These are phyloP conservation scores for Brevimyrus niger DNA, from an alignment of 2,113 vertebrate species.

Conservation along the genomic window DNA sequence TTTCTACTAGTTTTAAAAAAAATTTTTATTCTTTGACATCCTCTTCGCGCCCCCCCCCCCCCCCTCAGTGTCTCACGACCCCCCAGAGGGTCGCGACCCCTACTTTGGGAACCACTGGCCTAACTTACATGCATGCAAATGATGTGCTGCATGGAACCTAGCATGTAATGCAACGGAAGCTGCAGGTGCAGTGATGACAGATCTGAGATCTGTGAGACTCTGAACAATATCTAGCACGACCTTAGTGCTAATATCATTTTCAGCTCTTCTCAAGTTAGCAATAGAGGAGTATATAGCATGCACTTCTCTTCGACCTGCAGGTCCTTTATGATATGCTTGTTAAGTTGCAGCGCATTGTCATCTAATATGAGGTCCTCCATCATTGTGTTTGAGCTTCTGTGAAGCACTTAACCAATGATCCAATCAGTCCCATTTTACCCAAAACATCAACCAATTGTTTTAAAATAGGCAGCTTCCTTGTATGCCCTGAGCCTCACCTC, in stretches of 20 bases:
- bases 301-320: not conserved
- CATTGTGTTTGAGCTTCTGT: not conserved
- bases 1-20: no score
- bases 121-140: no score
- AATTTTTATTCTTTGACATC: no score
- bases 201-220: not conserved
- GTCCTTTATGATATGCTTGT: not conserved
- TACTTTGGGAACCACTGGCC: no score
- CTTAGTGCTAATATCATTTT: not conserved
- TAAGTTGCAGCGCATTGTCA: not conserved
- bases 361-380: not conserved
- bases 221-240: not conserved
- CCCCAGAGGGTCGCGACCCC: no score
- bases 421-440: not conserved
- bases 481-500: not conserved
- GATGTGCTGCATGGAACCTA: no score
- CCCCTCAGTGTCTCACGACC: no score
- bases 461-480: not conserved
- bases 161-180: no score
- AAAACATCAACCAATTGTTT: not conserved
- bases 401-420: not conserved
- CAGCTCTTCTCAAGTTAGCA: not conserved
- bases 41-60: no score
- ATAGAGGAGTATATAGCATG: not conserved
- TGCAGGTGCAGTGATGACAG: no score